phyloP scores from a whole-genome alignment of 2,888 invertebrate genomes.

The Drosophila anomalata region DNA sequence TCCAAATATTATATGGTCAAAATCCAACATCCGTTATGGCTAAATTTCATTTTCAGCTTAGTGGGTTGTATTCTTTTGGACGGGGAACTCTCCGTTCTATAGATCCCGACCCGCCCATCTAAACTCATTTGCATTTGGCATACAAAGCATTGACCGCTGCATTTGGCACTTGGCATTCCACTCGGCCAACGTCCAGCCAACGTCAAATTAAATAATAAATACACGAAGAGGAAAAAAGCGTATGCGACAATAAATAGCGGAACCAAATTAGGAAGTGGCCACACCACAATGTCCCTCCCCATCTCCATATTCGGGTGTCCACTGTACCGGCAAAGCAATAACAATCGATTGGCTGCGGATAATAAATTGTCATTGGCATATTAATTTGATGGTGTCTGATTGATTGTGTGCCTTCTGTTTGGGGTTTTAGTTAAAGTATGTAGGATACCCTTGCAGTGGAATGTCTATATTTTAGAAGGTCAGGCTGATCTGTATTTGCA shows the following conservation, averaged over 20 bases:
- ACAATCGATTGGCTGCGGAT: slow-evolving; percentile 44
- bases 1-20: slow-evolving; percentile 24
- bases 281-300: slow-evolving; percentile 41
- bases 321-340: slow-evolving; percentile 24
- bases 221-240: slow-evolving; percentile 28
- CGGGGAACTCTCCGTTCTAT: background rate
- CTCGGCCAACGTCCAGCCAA: slow-evolving; percentile 22
- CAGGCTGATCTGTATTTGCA: too few species aligned
- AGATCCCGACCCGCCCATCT: slow-evolving; percentile 13
- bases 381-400: slow-evolving; percentile 51
- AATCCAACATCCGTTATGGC: slow-evolving; percentile 64
- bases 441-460: background rate
- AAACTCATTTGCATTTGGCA: slow-evolving; percentile 72
- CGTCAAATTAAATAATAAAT: slow-evolving; percentile 71
- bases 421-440: background rate
- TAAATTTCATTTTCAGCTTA: slow-evolving; percentile 67
- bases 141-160: slow-evolving; percentile 61
- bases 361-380: slow-evolving; percentile 65
- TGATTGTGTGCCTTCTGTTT: slow-evolving; percentile 11
- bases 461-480: too few species aligned
- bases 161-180: slow-evolving; percentile 65
- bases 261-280: slow-evolving; percentile 77
- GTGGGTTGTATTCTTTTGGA: slow-evolving; percentile 32
- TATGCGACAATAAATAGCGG: slow-evolving; percentile 67
- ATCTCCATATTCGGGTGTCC: slow-evolving; percentile 60